Percentiles rank a stretch among this genome's conserved stretches.
Conservation (phyloP, 2,888 invertebrate species). For the Folsomia manolachei region DNA sequence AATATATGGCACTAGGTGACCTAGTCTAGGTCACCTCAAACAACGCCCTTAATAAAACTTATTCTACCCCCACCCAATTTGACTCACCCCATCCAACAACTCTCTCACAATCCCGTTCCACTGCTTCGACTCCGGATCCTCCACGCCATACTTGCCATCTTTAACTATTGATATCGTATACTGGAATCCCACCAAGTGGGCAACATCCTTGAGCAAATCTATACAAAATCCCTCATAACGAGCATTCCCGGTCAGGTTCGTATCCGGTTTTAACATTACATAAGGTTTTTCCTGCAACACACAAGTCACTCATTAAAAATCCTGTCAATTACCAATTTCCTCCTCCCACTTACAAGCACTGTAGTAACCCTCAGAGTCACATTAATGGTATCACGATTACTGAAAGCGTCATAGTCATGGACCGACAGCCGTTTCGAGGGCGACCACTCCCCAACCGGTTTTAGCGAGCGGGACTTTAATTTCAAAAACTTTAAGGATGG, state of each 20-base stretch:
- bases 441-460: conserved; percentile 74
- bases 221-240: conserved; percentile 89
- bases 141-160: conserved; percentile 84
- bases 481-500: conserved; percentile 73
- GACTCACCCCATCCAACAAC: conserved; percentile 60
- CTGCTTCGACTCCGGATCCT: conserved; percentile 78
- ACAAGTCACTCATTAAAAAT: not conserved
- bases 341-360: conserved; percentile 68
- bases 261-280: conserved; percentile 82
- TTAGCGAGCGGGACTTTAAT: conserved; percentile 68
- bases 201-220: conserved; percentile 78
- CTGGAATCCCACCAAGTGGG: conserved; percentile 80
- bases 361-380: conserved; percentile 74
- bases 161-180: conserved; percentile 80
- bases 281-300: conserved; percentile 76
- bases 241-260: conserved; percentile 80
- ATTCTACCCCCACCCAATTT: too few relatives aligned
- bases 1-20: too few relatives aligned
- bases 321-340: not conserved
- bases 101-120: conserved; percentile 89
- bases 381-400: conserved; percentile 69
- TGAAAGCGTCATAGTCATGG: conserved; percentile 68
- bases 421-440: conserved; percentile 67
- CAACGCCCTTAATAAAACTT: too few relatives aligned
- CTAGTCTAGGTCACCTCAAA: too few relatives aligned